These are phyloP conservation scores for Plodia interpunctella DNA, from an alignment of 1,140 invertebrate species.

Conservation along the genomic window DNA sequence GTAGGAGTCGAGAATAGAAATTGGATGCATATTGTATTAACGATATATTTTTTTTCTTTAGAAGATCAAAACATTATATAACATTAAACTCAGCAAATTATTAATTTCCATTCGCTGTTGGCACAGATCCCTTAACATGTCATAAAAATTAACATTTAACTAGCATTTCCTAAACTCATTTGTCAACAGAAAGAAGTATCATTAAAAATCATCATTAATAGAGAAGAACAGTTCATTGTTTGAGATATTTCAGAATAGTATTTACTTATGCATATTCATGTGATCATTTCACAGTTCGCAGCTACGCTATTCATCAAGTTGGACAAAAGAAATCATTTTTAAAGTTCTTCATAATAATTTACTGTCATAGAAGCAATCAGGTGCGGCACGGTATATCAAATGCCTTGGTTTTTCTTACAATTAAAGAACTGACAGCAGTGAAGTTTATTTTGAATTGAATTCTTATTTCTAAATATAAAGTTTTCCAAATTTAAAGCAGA, in stretches of 20 bases:
- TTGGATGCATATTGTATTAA: neutral
- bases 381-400: constrained; percentile 6
- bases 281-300: constrained; percentile 1
- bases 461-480: neutral
- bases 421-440: neutral
- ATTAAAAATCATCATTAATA: constrained; percentile 2
- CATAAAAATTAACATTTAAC: constrained; percentile 27
- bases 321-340: constrained; percentile 16
- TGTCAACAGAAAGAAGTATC: constrained; percentile 19
- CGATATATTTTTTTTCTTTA: neutral
- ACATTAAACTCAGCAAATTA: neutral
- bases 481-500: neutral
- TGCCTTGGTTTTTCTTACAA: neutral
- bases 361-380: constrained; percentile 16
- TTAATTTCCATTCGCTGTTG: constrained; percentile 19
- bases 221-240: neutral
- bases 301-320: constrained; percentile 14
- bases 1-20: neutral
- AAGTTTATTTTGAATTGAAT: neutral
- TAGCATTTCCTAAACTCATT: constrained; percentile 32
- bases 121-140: constrained; percentile 29
- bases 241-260: constrained; percentile 12
- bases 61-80: neutral
- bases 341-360: constrained; percentile 16
- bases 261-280: constrained; percentile 10